Percentiles rank a stretch among this genome's conserved stretches.
These are phyloP conservation scores for Fratercula arctica DNA, from an alignment of 2,797 vertebrate species.

Conservation along the genomic window DNA sequence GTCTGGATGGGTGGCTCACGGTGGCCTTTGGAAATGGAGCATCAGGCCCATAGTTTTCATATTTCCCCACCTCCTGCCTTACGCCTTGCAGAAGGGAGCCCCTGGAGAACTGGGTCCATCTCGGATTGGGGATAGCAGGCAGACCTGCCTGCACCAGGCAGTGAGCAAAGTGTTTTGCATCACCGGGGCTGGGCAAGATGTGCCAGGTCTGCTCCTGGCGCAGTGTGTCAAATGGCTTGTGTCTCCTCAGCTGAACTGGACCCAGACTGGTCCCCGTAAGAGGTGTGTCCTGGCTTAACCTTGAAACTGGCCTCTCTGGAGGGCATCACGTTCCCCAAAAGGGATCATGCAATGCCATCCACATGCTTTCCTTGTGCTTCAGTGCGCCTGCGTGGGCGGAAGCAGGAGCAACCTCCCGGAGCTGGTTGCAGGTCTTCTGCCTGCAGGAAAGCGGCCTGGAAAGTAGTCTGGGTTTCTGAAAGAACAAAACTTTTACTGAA, in stretches of 20 bases:
- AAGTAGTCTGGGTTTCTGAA: background rate
- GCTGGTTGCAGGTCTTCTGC: background rate
- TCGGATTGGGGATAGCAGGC: background rate
- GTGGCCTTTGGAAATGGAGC: background rate
- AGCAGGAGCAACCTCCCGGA: background rate
- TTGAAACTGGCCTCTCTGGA: background rate
- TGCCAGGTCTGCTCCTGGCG: background rate
- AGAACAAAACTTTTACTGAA: background rate
- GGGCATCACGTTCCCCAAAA: background rate
- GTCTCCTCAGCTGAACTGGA: background rate
- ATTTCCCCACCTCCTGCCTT: background rate
- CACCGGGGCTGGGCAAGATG: background rate
- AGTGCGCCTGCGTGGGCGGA: background rate
- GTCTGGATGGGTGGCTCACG: background rate
- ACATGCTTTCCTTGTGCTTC: background rate
- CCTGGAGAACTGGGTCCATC: background rate
- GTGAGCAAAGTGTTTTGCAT: background rate
- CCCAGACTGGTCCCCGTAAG: too few species aligned
- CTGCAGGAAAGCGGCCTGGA: background rate
- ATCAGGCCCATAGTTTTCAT: background rate
- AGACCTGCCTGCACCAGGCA: background rate
- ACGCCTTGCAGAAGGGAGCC: background rate
- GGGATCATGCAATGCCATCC: fast-evolving
- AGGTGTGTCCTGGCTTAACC: background rate
- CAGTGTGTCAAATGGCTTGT: background rate